Conservation (phyloP, 2,888 invertebrate species). For the Ormyrus rosae region DNA sequence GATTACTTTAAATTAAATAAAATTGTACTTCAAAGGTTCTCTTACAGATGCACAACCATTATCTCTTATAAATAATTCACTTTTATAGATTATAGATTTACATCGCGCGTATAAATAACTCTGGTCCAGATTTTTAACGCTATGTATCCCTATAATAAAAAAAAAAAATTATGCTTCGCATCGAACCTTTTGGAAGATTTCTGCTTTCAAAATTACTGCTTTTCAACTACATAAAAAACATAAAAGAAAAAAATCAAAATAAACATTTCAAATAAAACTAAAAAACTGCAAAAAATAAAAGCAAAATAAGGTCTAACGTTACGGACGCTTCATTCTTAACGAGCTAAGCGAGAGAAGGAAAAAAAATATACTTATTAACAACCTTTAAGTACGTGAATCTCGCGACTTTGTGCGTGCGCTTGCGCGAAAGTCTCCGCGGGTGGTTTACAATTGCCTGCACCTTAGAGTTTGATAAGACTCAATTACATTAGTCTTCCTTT, state of each 20-base stretch:
- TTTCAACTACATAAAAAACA: slow-evolving; percentile 37
- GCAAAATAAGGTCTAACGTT: no score
- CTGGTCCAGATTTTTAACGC: not conserved
- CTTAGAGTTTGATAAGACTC: slow-evolving; percentile 8
- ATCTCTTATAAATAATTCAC: slow-evolving; percentile 20
- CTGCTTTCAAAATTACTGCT: slow-evolving; percentile 15
- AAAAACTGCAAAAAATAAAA: no score
- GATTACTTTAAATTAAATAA: slow-evolving; percentile 34
- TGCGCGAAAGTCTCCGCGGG: not conserved
- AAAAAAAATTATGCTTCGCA: slow-evolving; percentile 11
- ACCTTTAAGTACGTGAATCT: slow-evolving; percentile 47
- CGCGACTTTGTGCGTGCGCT: not conserved
- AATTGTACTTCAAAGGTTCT: slow-evolving; percentile 48
- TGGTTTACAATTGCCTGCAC: slow-evolving; percentile 9
- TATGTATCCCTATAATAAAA: slow-evolving; percentile 8
- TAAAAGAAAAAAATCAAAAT: slow-evolving; percentile 34
- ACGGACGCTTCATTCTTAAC: not conserved
- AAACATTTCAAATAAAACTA: slow-evolving; percentile 8
- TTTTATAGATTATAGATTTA: slow-evolving; percentile 19
- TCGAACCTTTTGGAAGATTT: not conserved
- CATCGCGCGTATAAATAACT: not conserved
- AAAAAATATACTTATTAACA: slow-evolving; percentile 41
- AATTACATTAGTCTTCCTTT: slow-evolving; percentile 1
- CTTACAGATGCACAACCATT: slow-evolving; percentile 37
- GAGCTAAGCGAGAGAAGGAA: slow-evolving; percentile 3